phyloP scores from a whole-genome alignment of 2,113 vertebrate species.

The Campylorhamphus procurvoides region DNA sequence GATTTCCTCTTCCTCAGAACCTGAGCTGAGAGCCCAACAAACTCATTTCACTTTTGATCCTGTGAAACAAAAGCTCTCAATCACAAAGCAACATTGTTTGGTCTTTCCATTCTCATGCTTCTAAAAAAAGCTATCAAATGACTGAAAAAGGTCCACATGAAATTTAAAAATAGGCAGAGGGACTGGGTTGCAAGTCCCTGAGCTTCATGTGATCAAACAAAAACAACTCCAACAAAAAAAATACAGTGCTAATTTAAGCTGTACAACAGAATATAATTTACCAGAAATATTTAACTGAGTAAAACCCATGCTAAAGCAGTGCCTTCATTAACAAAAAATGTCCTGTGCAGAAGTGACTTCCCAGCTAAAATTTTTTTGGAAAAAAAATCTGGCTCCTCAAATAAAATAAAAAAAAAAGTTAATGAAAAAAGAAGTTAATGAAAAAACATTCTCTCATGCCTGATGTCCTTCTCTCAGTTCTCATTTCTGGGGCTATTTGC shows the following conservation, averaged over 20 bases:
- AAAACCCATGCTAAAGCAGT: constrained; percentile 46
- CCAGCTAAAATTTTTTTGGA: not conserved
- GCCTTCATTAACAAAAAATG: constrained; percentile 53
- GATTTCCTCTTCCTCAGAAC: not conserved
- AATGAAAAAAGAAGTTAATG: not conserved
- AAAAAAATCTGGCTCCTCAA: not conserved
- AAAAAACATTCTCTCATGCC: not conserved
- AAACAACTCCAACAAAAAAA: constrained; percentile 56
- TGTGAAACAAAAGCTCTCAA: constrained; percentile 50
- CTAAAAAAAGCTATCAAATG: constrained; percentile 17
- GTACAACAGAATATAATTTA: constrained; percentile 64
- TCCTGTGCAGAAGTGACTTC: constrained; percentile 38
- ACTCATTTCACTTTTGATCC: constrained; percentile 45
- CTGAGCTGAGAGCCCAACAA: constrained; percentile 7
- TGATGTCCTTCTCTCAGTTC: not conserved
- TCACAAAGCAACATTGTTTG: constrained; percentile 60
- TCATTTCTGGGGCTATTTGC: constrained; percentile 6
- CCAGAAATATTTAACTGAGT: constrained; percentile 66
- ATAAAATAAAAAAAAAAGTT: not conserved
- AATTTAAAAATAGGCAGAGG: constrained; percentile 76
- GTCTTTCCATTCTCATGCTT: constrained; percentile 74
- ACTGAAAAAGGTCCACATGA: constrained; percentile 45
- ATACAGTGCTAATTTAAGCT: constrained; percentile 53
- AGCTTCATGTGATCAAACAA: constrained; percentile 60
- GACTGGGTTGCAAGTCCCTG: constrained; percentile 66